Percentiles rank a stretch among this genome's conserved stretches.
These are phyloP conservation scores for Poecilia picta DNA, from an alignment of 2,797 vertebrate genomes.

Conservation along the genomic window DNA sequence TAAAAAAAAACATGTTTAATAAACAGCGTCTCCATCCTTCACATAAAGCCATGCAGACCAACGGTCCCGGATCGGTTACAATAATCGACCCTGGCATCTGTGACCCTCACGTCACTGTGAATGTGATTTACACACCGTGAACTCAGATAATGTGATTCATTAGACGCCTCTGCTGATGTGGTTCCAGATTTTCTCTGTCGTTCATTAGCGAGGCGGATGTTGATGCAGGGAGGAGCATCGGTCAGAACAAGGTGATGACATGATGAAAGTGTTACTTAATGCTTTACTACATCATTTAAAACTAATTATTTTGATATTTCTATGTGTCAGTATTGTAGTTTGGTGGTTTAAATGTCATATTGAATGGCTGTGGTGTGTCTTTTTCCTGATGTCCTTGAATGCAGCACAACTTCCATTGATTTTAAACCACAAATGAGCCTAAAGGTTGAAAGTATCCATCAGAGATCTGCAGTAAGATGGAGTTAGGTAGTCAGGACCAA, in stretches of 20 bases:
- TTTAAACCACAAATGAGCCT: background rate
- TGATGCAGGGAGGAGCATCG: background rate
- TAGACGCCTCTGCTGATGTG: constrained; percentile 9
- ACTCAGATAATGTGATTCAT: constrained; percentile 15
- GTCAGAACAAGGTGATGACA: background rate
- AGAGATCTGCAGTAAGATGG: background rate
- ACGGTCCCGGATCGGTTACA: background rate
- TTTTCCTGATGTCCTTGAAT: background rate
- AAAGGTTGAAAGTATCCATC: background rate
- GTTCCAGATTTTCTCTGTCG: background rate
- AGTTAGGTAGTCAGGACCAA: background rate
- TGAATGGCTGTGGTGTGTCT: background rate
- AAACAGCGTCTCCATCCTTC: background rate
- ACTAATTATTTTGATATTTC: background rate
- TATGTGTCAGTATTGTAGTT: background rate
- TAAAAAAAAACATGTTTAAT: background rate
- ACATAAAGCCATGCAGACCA: background rate
- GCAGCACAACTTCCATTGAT: background rate
- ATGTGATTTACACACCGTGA: constrained; percentile 1
- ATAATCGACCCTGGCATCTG: background rate
- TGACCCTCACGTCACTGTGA: constrained; percentile 7
- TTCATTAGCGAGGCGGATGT: background rate
- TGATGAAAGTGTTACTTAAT: background rate
- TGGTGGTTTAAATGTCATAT: background rate
- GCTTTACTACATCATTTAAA: background rate